These are phyloP conservation scores for Lobophora halterata DNA, from an alignment of 2,888 invertebrate species.

Conservation along the genomic window DNA sequence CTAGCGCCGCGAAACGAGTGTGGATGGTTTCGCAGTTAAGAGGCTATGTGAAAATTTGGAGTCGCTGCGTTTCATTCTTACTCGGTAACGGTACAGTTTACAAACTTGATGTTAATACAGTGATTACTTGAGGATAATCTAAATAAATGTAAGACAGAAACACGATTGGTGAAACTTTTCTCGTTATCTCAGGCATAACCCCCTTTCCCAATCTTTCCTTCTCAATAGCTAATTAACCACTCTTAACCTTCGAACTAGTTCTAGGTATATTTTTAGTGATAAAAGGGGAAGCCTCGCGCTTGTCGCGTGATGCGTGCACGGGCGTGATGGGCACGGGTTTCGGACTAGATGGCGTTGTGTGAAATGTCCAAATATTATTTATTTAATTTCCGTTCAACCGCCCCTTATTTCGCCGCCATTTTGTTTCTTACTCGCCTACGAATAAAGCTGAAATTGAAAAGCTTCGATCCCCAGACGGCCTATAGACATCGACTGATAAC, in stretches of 20 bases:
- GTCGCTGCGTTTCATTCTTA: too few species aligned
- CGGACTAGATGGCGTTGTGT: too few species aligned
- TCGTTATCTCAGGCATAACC: too few species aligned
- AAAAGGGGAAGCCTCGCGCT: conserved; percentile 29
- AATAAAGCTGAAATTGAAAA: conserved; percentile 9
- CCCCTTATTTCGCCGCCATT: conserved; percentile 9
- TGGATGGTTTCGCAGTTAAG: too few species aligned
- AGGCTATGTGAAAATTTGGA: too few species aligned
- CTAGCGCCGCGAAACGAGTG: too few species aligned
- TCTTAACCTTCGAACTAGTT: background rate
- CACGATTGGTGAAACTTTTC: too few species aligned
- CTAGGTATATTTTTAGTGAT: conserved; percentile 4
- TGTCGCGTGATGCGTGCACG: conserved; percentile 37
- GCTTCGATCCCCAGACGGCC: conserved; percentile 45
- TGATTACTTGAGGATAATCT: too few species aligned
- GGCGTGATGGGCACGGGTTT: too few species aligned
- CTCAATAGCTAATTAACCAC: background rate
- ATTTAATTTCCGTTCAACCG: conserved; percentile 27
- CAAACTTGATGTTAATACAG: too few species aligned
- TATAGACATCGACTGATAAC: conserved; percentile 42
- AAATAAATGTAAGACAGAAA: too few species aligned
- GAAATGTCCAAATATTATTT: conserved; percentile 27
- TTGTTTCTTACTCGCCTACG: conserved; percentile 5
- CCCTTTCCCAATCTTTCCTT: background rate
- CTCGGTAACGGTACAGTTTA: too few species aligned